Conservation (phyloP, 1,140 invertebrate genomes). For the Bombus waltoni region DNA sequence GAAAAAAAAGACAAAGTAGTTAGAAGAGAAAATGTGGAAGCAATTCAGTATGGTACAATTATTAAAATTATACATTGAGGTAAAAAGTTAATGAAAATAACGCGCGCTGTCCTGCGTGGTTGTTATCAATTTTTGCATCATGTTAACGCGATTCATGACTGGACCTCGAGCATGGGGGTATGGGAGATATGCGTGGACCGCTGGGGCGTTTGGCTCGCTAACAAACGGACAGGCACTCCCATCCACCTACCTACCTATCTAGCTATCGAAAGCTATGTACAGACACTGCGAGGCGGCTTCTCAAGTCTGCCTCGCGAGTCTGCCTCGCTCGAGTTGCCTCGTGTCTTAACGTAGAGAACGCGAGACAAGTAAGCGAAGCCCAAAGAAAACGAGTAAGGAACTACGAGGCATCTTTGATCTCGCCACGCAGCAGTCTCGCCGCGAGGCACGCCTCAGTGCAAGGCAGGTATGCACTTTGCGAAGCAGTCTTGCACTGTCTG, state of each 20-base stretch:
- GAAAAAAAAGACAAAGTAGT: slow-evolving; percentile 53
- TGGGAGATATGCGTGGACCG: slow-evolving; percentile 82
- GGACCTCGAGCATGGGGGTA: slow-evolving; percentile 78
- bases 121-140: slow-evolving; percentile 59
- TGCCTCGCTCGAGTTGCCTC: too few relatives aligned
- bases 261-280: neutral
- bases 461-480: too few relatives aligned
- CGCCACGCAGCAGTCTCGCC: too few relatives aligned
- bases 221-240: slow-evolving; percentile 83
- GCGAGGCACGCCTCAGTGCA: too few relatives aligned
- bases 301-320: too few relatives aligned
- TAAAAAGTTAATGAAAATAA: slow-evolving; percentile 25
- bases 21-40: slow-evolving; percentile 70
- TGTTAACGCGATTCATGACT: slow-evolving; percentile 76
- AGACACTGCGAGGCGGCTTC: too few relatives aligned
- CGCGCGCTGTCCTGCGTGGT: slow-evolving; percentile 40
- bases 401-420: too few relatives aligned
- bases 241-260: slow-evolving; percentile 63
- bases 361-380: too few relatives aligned
- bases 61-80: slow-evolving; percentile 14
- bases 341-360: too few relatives aligned
- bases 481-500: too few relatives aligned
- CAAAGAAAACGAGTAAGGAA: too few relatives aligned
- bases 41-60: slow-evolving; percentile 43
- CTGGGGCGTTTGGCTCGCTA: slow-evolving; percentile 83